Percentiles rank a stretch among this genome's conserved stretches.
Evolutionary conservation across 2,888 invertebrate species (phyloP).

Genomic region (Halocaridina rubra): DNA sequence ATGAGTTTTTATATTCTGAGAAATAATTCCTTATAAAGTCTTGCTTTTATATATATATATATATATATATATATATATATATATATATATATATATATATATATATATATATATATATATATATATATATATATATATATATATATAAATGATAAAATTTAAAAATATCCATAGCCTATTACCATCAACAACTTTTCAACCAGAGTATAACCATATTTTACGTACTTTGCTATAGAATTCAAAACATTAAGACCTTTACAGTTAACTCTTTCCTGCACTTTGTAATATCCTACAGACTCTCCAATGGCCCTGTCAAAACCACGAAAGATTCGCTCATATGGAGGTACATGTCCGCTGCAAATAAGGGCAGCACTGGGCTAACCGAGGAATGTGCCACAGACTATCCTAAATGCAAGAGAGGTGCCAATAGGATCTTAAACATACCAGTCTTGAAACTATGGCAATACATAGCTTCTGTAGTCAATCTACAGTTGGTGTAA

Average conservation of each 20-base stretch:
- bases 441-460: conserved; percentile 66
- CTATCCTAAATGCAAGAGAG: conserved; percentile 65
- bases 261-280: no score
- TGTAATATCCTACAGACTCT: conserved; percentile 36
- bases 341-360: conserved; percentile 66
- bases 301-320: conserved; percentile 64
- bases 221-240: no score
- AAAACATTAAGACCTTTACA: no score
- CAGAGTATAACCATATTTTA: no score
- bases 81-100: conserved; percentile 9
- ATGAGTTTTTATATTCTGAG: no score
- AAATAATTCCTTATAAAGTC: no score
- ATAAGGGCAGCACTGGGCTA: conserved; percentile 65
- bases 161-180: no score
- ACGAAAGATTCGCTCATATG: conserved; percentile 65
- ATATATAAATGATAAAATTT: background rate
- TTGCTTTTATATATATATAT: background rate
- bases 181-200: no score
- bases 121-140: background rate
- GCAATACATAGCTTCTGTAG: conserved; percentile 66
- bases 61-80: background rate
- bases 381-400: conserved; percentile 63
- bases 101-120: conserved; percentile 7
- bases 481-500: conserved; percentile 65
- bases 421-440: conserved; percentile 65